These are phyloP conservation scores for Gopherus flavomarginatus DNA, from an alignment of 2,113 vertebrate species.

Conservation along the genomic window DNA sequence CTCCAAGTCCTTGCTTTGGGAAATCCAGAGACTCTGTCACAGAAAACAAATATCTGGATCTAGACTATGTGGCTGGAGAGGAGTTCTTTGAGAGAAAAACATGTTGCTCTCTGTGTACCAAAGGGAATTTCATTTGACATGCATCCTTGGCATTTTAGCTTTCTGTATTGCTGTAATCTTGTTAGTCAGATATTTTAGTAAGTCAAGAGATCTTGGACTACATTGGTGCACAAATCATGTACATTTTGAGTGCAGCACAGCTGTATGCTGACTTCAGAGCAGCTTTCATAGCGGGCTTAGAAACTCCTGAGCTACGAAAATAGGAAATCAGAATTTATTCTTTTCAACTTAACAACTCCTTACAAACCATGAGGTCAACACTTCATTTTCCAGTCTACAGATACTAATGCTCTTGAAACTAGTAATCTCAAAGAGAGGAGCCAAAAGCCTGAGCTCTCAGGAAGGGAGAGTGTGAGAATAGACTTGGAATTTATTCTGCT, in stretches of 20 bases:
- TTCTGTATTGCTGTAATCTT: neutral
- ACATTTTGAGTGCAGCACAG: neutral
- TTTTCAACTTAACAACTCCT: neutral
- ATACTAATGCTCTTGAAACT: neutral
- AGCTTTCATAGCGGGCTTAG: neutral
- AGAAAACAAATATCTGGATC: neutral
- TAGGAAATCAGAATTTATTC: neutral
- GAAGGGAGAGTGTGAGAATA: neutral
- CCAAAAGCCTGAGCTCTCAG: neutral
- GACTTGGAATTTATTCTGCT: neutral
- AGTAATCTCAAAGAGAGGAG: neutral
- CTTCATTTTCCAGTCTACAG: neutral
- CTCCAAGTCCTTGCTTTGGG: neutral
- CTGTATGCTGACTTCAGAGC: neutral
- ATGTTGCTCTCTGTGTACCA: neutral
- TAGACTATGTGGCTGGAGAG: neutral
- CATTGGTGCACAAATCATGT: neutral
- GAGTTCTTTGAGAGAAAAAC: neutral
- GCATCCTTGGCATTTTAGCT: neutral
- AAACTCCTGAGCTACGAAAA: neutral
- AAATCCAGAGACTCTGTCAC: neutral
- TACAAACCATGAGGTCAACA: neutral
- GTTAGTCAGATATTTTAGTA: neutral
- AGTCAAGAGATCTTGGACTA: neutral
- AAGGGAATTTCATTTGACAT: fast-evolving